phyloP scores from a whole-genome alignment of 2,113 vertebrate species.

The Poecile atricapillus region DNA sequence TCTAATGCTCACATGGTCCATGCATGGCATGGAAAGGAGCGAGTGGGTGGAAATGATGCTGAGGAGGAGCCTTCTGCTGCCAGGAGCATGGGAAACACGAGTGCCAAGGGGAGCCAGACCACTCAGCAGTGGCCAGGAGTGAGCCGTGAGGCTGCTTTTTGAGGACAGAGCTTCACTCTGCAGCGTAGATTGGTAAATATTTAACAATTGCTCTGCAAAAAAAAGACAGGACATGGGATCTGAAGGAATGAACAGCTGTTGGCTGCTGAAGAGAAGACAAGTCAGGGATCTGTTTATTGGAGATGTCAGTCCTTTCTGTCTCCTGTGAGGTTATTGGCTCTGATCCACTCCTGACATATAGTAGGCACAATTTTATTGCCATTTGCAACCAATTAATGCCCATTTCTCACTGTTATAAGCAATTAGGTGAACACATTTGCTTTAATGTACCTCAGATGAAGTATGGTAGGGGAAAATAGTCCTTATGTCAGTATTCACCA shows the following conservation, averaged over 20 bases:
- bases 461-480: background rate
- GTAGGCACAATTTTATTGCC: background rate
- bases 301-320: background rate
- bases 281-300: background rate
- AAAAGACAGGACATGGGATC: background rate
- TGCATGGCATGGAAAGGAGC: accelerated
- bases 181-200: background rate
- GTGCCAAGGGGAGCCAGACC: background rate
- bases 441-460: background rate
- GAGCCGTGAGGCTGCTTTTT: background rate
- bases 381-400: background rate
- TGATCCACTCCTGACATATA: background rate
- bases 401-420: background rate
- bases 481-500: background rate
- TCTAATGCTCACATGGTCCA: background rate
- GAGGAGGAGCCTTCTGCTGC: background rate
- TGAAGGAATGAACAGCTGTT: accelerated
- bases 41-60: accelerated
- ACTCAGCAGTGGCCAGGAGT: background rate
- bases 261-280: background rate
- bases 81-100: accelerated
- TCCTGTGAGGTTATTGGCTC: background rate
- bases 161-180: background rate
- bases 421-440: background rate
- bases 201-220: background rate